Percentiles rank a stretch among this genome's conserved stretches.
These are phyloP conservation scores for Sebastes kiyomatsui DNA, from an alignment of 2,797 vertebrate genomes.

Conservation along the genomic window DNA sequence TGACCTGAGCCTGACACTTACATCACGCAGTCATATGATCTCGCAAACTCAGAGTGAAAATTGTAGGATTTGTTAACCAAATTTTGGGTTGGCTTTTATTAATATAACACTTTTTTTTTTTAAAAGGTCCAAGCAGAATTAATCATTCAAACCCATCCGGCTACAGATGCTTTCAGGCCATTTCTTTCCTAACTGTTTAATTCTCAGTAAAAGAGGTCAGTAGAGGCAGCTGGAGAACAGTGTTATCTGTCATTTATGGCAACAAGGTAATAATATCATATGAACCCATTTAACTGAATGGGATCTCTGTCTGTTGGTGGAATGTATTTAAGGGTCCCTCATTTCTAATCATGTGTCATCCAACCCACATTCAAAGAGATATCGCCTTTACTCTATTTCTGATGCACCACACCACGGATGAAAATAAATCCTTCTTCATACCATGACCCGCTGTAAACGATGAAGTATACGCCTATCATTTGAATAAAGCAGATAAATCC, in stretches of 20 bases:
- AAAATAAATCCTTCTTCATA: conserved; percentile 28
- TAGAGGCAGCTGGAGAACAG: background rate
- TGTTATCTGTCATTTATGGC: background rate
- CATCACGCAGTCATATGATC: conserved; percentile 57
- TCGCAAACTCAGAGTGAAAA: background rate
- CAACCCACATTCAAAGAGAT: background rate
- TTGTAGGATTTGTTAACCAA: background rate
- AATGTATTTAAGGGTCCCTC: background rate
- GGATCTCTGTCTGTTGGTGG: background rate
- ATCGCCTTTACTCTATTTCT: background rate
- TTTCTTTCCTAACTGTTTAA: background rate
- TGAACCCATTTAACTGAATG: conserved; percentile 26
- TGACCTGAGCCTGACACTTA: conserved; percentile 34
- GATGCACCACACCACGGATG: background rate
- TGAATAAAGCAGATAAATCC: conserved; percentile 15
- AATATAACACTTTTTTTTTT: background rate
- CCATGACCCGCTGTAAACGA: background rate
- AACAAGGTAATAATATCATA: background rate
- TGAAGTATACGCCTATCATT: background rate
- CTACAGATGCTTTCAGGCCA: background rate
- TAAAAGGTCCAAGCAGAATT: background rate
- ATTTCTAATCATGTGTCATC: background rate
- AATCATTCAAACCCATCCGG: background rate
- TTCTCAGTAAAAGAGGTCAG: background rate
- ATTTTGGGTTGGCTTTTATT: background rate